A percentile compares a stretch with the other conserved stretches of the same genome.
These are phyloP conservation scores for Catamblyrhynchus diadema DNA, from an alignment of 2,797 vertebrate genomes.

Conservation along the genomic window DNA sequence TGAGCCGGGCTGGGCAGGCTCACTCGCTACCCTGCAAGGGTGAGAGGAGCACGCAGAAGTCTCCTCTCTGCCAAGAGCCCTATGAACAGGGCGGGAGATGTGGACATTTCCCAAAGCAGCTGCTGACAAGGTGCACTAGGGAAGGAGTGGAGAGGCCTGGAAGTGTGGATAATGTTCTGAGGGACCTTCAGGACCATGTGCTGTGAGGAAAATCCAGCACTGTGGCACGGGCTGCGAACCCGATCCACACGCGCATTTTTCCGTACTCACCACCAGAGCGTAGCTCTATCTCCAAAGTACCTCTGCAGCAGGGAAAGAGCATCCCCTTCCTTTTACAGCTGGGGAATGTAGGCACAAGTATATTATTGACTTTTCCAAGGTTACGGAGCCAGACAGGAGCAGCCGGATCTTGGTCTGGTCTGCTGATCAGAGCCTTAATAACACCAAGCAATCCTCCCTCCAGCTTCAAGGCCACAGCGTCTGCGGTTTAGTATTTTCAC, in stretches of 20 bases:
- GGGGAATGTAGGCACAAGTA: not conserved
- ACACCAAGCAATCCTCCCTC: slow-evolving; percentile 24
- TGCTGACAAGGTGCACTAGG: not conserved
- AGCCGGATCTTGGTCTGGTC: slow-evolving; percentile 11
- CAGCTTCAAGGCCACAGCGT: slow-evolving; percentile 23
- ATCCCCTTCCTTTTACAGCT: not conserved
- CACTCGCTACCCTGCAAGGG: not conserved
- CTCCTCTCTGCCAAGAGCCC: not conserved
- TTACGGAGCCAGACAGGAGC: slow-evolving; percentile 4
- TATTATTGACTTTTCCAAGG: slow-evolving; percentile 20
- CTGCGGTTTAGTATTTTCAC: not conserved
- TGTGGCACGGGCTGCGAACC: rapidly evolving
- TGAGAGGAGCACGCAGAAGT: not conserved
- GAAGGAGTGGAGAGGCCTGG: not conserved
- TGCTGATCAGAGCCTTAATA: slow-evolving; percentile 46
- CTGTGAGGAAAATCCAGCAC: not conserved
- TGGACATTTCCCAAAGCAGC: not conserved
- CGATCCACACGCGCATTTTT: rapidly evolving
- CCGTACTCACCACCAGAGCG: not conserved
- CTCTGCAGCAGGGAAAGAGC: not conserved
- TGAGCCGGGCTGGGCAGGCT: not conserved
- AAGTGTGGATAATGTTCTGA: not conserved
- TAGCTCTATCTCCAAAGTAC: not conserved
- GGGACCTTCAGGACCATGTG: not conserved
- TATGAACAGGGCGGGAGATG: rapidly evolving